Base-by-base conservation (phyloP, 2,888 invertebrate species). In the Celastrina argiolus region DNA sequence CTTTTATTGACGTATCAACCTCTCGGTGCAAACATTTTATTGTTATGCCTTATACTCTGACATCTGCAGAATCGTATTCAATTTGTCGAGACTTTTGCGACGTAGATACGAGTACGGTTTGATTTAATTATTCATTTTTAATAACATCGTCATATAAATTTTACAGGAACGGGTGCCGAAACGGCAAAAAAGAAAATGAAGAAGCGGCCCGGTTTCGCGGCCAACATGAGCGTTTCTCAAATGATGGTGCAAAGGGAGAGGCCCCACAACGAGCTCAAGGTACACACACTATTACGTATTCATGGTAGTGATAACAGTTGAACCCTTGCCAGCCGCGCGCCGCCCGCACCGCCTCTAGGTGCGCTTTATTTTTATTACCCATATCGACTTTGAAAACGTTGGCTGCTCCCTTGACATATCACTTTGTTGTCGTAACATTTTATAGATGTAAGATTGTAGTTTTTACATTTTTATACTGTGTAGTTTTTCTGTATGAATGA, bases 231-330 rank as follows among this genome's bases (percentile, higher is more conserved):
- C 73, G 93, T 94, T 67, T 93, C 94, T 66, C 94, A 94, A 82
- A 85, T 94, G 74, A 88, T 94, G 87, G 93, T 93, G 70, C 94
- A 94, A 77, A 90, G 93, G 74, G 94, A 94, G 78, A 92, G 93
- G 78, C 81, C 93, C 73, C 87, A 81, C 82, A 89, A 76, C 86
- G 93, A 85, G 81, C 90, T 81, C 81, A 92, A 83, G 87, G 91
- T 89, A 85, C 69, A 78, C 74, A 73, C 69, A 61, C 56, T 65
- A 71, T 74, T 75, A 73, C 70, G 69, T 73, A 75, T 74, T 84
- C 84, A 85, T 82, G 78, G 79, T 74, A 71, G 73, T 76, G 80
- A 82, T 84, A 84, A 83, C 77, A 80, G 78, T 78, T 81, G 80
- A 82, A 78, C 76, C 78, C 77, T 72, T 82, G 84, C 81, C 81